Evolutionary conservation across 2,113 vertebrate species (phyloP).

Genomic region (Oryzias javanicus): DNA sequence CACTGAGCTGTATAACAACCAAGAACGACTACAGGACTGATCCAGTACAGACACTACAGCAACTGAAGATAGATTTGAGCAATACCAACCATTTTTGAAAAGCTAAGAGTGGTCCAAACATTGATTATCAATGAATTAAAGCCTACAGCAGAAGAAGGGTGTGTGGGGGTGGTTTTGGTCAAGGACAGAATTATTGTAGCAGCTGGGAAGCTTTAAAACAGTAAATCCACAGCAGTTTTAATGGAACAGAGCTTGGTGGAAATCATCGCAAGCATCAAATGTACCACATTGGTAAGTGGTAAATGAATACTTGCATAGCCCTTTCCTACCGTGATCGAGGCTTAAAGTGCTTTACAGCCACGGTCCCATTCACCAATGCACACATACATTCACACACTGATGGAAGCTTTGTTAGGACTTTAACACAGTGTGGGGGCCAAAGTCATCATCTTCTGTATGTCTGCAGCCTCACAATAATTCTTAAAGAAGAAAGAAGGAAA

Average conservation of each 20-base stretch:
- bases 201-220: conserved; percentile 5
- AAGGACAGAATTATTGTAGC: conserved; percentile 21
- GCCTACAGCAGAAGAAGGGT: too few relatives aligned
- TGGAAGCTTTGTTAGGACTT: not conserved
- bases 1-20: too few relatives aligned
- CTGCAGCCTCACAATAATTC: conserved; percentile 28
- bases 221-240: conserved; percentile 10
- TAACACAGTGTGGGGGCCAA: conserved; percentile 13
- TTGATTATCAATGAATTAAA: conserved; percentile 6
- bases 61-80: conserved; percentile 31
- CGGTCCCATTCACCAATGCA: too few relatives aligned
- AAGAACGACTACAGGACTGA: too few relatives aligned
- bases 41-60: not conserved
- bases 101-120: conserved; percentile 23
- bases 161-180: not conserved
- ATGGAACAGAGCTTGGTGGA: not conserved
- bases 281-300: too few relatives aligned
- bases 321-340: too few relatives aligned
- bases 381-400: too few relatives aligned
- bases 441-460: conserved; percentile 24
- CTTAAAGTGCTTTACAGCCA: too few relatives aligned
- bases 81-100: conserved; percentile 14
- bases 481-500: conserved; percentile 8
- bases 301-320: too few relatives aligned
- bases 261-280: too few relatives aligned